phyloP scores from a whole-genome alignment of 2,797 vertebrate species.

The Myotis myotis region DNA sequence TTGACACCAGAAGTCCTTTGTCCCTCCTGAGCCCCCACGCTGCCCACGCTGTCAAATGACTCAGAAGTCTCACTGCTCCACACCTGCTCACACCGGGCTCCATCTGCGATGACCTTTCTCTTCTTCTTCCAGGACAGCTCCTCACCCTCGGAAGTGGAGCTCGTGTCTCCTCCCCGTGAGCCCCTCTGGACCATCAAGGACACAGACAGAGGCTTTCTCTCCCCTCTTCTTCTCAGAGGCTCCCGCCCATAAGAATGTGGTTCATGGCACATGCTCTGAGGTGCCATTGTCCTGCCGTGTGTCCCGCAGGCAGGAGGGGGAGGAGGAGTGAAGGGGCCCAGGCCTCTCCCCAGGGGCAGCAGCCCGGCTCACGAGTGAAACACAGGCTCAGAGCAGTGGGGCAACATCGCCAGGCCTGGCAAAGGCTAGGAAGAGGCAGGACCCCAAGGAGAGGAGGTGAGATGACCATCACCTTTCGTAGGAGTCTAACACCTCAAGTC shows the following conservation, averaged over 20 bases:
- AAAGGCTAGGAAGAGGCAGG: not conserved
- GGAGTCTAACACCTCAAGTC: not conserved
- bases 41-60: not conserved
- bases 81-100: fast-evolving
- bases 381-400: not conserved
- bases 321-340: not conserved
- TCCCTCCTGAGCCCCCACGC: fast-evolving
- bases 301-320: not conserved
- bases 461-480: not conserved
- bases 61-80: fast-evolving
- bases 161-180: fast-evolving
- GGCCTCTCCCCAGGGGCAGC: not conserved
- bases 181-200: not conserved
- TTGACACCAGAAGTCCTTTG: fast-evolving
- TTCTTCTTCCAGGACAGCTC: not conserved
- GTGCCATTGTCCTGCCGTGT: not conserved
- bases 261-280: fast-evolving
- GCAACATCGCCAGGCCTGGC: not conserved
- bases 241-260: not conserved
- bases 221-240: not conserved
- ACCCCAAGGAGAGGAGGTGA: not conserved
- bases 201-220: not conserved
- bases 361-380: not conserved
- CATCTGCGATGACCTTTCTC: fast-evolving
- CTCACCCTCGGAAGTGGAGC: not conserved